Conservation (phyloP, 2,888 invertebrate species). For the Polylopha cassiicola region DNA sequence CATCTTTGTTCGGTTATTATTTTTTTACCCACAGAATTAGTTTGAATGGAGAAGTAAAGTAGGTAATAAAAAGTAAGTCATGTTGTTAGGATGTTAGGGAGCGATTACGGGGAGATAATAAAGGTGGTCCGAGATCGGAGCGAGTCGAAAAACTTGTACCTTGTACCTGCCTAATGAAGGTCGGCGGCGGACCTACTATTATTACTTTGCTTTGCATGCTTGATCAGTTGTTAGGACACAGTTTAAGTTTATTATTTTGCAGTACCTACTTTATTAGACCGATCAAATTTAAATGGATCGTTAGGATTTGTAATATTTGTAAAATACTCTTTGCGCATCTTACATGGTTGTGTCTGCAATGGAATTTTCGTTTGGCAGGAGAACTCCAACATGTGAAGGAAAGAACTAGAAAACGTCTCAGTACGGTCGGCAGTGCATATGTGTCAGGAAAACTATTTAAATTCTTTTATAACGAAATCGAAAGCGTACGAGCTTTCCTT, state of each 20-base stretch:
- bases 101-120: slow-evolving; percentile 50
- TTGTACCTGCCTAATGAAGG: slow-evolving; percentile 61
- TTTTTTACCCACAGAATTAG: slow-evolving; percentile 25
- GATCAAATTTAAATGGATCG: too few relatives aligned
- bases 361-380: too few relatives aligned
- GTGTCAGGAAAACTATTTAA: too few relatives aligned
- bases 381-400: too few relatives aligned
- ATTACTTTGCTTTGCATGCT: slow-evolving; percentile 8
- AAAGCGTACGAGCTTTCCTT: slow-evolving; percentile 5
- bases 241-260: too few relatives aligned
- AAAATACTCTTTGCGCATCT: too few relatives aligned
- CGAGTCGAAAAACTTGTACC: slow-evolving; percentile 61
- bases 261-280: too few relatives aligned
- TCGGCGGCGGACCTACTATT: slow-evolving; percentile 30
- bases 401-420: too few relatives aligned
- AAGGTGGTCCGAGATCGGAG: slow-evolving; percentile 42
- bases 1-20: slow-evolving; percentile 7
- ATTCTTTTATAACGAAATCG: slow-evolving; percentile 8
- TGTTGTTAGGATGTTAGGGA: slow-evolving; percentile 36
- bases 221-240: too few relatives aligned
- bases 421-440: too few relatives aligned
- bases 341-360: too few relatives aligned
- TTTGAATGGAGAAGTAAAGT: slow-evolving; percentile 29
- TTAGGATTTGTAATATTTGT: too few relatives aligned
- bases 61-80: slow-evolving; percentile 48